phyloP scores from a whole-genome alignment of 2,797 vertebrate genomes.

The Sebastiscus tertius region DNA sequence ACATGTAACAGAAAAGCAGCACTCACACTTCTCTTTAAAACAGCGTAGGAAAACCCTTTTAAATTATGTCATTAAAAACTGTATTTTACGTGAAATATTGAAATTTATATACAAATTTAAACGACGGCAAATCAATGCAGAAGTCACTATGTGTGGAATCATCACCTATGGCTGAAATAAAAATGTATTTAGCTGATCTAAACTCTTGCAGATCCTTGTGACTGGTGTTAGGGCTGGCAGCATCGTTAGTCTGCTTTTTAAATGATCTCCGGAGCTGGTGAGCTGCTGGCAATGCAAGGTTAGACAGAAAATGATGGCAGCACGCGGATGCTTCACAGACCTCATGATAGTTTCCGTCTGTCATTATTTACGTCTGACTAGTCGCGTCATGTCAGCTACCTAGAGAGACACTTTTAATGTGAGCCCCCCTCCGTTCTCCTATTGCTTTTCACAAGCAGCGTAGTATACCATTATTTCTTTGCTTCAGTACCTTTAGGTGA shows the following conservation, averaged over 20 bases:
- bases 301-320: constrained; percentile 97
- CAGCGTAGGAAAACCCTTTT: neutral
- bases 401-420: constrained; percentile 94
- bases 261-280: constrained; percentile 93
- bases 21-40: neutral
- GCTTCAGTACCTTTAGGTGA: constrained; percentile 98
- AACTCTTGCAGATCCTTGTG: constrained; percentile 87
- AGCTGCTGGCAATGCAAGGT: constrained; percentile 95
- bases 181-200: constrained; percentile 84
- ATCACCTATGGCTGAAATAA: constrained; percentile 74
- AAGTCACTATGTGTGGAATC: constrained; percentile 64
- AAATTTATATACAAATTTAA: constrained; percentile 38
- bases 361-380: constrained; percentile 99
- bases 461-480: constrained; percentile 95
- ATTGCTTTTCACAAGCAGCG: constrained; percentile 86
- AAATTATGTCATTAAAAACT: constrained; percentile 21
- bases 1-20: constrained; percentile 44
- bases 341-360: constrained; percentile 99
- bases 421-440: constrained; percentile 82
- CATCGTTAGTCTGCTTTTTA: constrained; percentile 96
- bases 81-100: constrained; percentile 30
- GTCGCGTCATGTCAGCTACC: constrained; percentile 99
- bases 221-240: constrained; percentile 89
- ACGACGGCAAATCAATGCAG: constrained; percentile 58
- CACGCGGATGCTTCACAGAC: constrained; percentile 98